phyloP scores from a whole-genome alignment of 2,113 vertebrate species.

The Anthoscopus minutus region DNA sequence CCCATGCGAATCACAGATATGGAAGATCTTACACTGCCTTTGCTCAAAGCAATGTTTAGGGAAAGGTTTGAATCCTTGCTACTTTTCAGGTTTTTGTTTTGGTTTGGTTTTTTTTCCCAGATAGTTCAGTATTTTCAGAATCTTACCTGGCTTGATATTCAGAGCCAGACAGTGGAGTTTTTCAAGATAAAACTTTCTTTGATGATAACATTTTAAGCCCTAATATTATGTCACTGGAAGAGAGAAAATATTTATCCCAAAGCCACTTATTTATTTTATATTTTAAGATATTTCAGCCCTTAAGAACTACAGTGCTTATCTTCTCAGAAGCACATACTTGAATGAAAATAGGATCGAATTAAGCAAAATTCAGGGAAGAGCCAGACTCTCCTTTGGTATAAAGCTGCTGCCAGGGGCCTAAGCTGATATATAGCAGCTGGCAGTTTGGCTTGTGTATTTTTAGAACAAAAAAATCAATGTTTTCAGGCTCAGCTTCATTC shows the following conservation, averaged over 20 bases:
- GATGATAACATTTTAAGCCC: conserved; percentile 29
- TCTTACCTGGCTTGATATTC: not conserved
- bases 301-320: not conserved
- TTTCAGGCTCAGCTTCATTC: not conserved
- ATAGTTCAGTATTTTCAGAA: not conserved
- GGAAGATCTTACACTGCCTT: not conserved
- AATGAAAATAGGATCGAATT: conserved; percentile 34
- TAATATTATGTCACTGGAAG: not conserved
- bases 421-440: not conserved
- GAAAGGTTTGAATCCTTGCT: not conserved
- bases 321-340: conserved; percentile 10
- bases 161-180: conserved; percentile 2
- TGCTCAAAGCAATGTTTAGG: not conserved
- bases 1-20: not conserved
- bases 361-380: not conserved
- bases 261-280: conserved; percentile 43
- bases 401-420: not conserved
- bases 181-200: conserved; percentile 18
- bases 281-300: conserved; percentile 26
- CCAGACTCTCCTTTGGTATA: not conserved
- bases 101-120: not conserved
- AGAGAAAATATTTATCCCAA: conserved; percentile 51
- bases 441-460: not conserved
- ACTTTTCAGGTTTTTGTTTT: not conserved
- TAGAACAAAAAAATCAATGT: not conserved